Base-by-base conservation (phyloP, 2,113 vertebrate species). In the Chaenogobius annularis region DNA sequence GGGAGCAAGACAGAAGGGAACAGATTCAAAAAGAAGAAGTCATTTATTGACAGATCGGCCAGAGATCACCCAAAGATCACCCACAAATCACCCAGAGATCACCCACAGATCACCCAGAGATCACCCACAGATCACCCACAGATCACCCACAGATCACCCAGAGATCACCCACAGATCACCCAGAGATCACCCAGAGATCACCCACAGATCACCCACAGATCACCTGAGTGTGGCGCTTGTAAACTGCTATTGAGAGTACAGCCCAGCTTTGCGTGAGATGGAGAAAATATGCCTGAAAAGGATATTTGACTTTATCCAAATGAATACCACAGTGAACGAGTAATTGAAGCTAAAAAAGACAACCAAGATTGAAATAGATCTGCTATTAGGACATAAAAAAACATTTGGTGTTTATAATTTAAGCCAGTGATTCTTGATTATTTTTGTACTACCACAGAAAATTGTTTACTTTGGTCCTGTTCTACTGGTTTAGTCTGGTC, bases 251-350 rank as follows among this genome's bases (percentile, higher is more conserved):
- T 54, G 19, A 52, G 61, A 69, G 81, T 77, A 79, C 62, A 79
- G 65, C 68, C 81, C 56, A 67, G 74, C 37, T 62, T 88, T 61
- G 85, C 87, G 85, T 90, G 85, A 89, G 73, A 82, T 14, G 80
- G 72, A 73, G 70, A 74, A 81, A 66, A 85, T 89, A 46, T 6
- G 37, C 12, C 10, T 46, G 80, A 66, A 52, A 71, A 78, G 71
- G 74, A 81, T 72, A 72, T 84, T 82, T 87, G 77, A 85, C 77
- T 79, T 66, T 82, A 86, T 59, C 68, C 81, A 86, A 87, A 87
- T 81, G 83, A 88, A 82, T 64, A 75, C 74, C 79, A 79, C 73
- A 73, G 81, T 69, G 79, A 73, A 68, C 20, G 5, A 26, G 22
- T 26, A 56, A 58, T 14, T 26, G 13, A 58, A 58, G 11, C 11